These are phyloP conservation scores for Psylliodes chrysocephalus DNA, from an alignment of 2,888 invertebrate species.

Conservation along the genomic window DNA sequence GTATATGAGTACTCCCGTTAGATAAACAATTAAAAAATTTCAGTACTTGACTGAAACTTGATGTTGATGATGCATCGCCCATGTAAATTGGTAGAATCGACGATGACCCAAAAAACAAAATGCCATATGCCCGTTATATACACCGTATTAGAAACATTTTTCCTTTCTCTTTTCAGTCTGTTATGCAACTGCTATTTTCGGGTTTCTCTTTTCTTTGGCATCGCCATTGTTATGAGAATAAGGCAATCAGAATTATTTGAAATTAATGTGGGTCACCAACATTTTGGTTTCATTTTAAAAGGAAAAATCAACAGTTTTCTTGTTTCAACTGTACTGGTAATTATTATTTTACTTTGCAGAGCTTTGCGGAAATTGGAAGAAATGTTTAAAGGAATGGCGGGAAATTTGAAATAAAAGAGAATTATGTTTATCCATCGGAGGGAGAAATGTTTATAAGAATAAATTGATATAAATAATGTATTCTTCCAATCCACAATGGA, in stretches of 20 bases:
- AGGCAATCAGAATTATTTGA: conserved; percentile 21
- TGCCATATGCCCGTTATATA: conserved; percentile 35
- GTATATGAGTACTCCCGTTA: too few species aligned
- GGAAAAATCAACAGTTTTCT: too few species aligned
- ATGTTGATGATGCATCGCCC: conserved; percentile 32
- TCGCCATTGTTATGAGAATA: conserved; percentile 21
- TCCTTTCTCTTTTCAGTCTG: conserved; percentile 38
- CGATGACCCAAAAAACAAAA: conserved; percentile 39
- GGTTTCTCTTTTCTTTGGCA: conserved; percentile 42
- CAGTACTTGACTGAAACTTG: conserved; percentile 15
- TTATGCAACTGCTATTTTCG: conserved; percentile 40
- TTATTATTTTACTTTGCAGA: too few species aligned
- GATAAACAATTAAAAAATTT: neutral
- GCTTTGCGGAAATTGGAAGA: too few species aligned
- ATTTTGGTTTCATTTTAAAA: too few species aligned
- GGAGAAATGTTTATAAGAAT: too few species aligned
- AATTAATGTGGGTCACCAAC: conserved; percentile 25
- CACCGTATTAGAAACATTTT: conserved; percentile 29
- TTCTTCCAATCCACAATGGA: too few species aligned
- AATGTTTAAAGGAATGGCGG: too few species aligned
- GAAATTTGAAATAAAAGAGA: too few species aligned
- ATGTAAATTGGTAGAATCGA: conserved; percentile 23
- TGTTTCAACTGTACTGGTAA: too few species aligned
- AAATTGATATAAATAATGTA: too few species aligned
- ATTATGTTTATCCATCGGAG: too few species aligned